phyloP scores from a whole-genome alignment of 2,888 invertebrate genomes.

The Sturmia bella region DNA sequence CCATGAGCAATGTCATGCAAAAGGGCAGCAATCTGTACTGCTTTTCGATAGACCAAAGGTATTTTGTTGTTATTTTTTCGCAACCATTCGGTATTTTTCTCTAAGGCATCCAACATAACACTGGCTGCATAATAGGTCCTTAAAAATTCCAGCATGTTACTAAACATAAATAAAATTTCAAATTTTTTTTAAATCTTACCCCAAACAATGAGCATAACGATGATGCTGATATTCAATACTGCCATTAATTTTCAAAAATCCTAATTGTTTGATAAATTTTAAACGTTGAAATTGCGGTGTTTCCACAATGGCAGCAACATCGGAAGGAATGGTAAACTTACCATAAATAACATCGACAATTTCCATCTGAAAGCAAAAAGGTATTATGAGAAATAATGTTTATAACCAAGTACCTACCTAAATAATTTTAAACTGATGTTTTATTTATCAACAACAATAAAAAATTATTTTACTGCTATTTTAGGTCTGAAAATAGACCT shows the following conservation, averaged over 20 bases:
- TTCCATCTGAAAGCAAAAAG: slow-evolving; percentile 74
- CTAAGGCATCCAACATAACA: slow-evolving; percentile 81
- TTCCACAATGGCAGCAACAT: slow-evolving; percentile 82
- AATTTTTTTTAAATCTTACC: slow-evolving; percentile 72
- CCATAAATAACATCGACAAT: slow-evolving; percentile 77
- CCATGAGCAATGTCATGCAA: slow-evolving; percentile 88
- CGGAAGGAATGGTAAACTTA: slow-evolving; percentile 72
- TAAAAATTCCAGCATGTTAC: neutral
- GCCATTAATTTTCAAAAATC: slow-evolving; percentile 81
- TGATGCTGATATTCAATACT: slow-evolving; percentile 83
- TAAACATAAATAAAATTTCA: neutral
- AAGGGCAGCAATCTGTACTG: slow-evolving; percentile 84
- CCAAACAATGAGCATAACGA: slow-evolving; percentile 85
- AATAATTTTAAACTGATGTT: too few species aligned
- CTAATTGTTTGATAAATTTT: slow-evolving; percentile 84
- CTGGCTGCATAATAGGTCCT: slow-evolving; percentile 83
- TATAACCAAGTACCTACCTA: too few species aligned
- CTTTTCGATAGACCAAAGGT: slow-evolving; percentile 75
- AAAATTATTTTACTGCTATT: too few species aligned
- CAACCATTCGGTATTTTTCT: slow-evolving; percentile 74
- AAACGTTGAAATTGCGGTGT: slow-evolving; percentile 86
- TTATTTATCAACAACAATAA: too few species aligned
- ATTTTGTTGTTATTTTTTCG: slow-evolving; percentile 71
- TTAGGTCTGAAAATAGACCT: too few species aligned
- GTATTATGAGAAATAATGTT: neutral